Percentiles rank a stretch among this genome's conserved stretches.
Evolutionary conservation across 2,113 vertebrate species (phyloP).

Genomic region (Hypomesus transpacificus): DNA sequence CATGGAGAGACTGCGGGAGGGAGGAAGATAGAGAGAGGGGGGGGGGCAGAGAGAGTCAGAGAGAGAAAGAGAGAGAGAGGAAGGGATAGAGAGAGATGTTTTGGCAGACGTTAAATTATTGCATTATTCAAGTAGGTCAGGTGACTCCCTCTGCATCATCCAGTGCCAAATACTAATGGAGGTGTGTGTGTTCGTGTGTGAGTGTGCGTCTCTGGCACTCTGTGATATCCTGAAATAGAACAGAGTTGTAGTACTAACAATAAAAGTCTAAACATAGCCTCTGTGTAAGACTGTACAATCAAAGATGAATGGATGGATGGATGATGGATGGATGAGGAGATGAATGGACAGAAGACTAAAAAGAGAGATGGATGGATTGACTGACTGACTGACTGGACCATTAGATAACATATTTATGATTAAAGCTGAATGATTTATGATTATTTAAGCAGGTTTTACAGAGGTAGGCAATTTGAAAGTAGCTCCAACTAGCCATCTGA

Average conservation of each 20-base stretch:
- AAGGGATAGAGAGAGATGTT: background rate
- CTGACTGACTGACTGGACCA: conserved; percentile 27
- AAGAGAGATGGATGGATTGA: conserved; percentile 25
- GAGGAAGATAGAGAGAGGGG: background rate
- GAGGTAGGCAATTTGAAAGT: too few species aligned
- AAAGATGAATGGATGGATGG: background rate
- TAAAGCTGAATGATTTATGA: too few species aligned
- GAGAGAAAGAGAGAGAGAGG: background rate
- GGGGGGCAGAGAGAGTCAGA: background rate
- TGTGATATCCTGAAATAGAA: background rate
- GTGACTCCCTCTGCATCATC: conserved; percentile 50
- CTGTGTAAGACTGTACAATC: conserved; percentile 42
- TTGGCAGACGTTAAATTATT: conserved; percentile 51
- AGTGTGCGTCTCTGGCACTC: background rate
- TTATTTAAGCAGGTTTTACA: too few species aligned
- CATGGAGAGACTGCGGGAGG: background rate
- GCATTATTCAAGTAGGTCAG: conserved; percentile 56
- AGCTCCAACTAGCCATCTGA: too few species aligned
- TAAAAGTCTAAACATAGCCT: conserved; percentile 56
- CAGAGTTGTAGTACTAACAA: conserved; percentile 3
- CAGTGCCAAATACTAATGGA: conserved; percentile 52
- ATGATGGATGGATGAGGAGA: conserved; percentile 40
- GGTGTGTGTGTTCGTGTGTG: conserved; percentile 20
- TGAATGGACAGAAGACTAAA: conserved; percentile 26
- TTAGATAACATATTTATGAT: conserved; percentile 18